Base-by-base conservation (phyloP, 2,888 invertebrate genomes). In the Epicampocera succincta region DNA sequence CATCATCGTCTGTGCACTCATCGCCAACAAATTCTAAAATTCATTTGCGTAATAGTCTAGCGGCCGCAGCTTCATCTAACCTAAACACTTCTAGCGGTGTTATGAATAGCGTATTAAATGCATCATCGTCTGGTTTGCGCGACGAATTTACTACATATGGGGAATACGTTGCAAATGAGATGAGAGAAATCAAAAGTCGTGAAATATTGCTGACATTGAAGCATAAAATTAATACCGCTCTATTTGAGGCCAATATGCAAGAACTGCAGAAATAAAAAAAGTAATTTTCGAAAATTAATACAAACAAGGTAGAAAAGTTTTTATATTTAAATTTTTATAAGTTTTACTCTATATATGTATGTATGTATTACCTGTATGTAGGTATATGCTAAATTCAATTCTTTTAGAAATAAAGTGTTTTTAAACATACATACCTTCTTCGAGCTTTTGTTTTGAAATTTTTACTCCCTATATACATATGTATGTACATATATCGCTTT, bases 171-270 rank as follows among this genome's bases (percentile, higher is more conserved):
- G 93, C 93, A 1, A 93, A 93, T 85, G 93, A 93, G 86, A 89
- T 93, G 84, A 90, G 93, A 6, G 92, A 92, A 44, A 89, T 93
- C 17, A 92, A 92, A 87, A 93, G 92, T 19, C 92, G 93, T 56
- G 93, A 93, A 85, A 92, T 93, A 77, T 87, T 93, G 12, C 87
- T 93, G 5, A 91, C 93, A 3, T 92, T 93, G 0, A 93, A 93
- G 85, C 93, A 93, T 86, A 93, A 93, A 86, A 93, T 93, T 77
- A 93, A 93, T 85, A 93, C 93, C 85, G 92, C 92, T 12, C 92
- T 93, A 85, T 93, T 93, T 88, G 93, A 93, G 85, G 93, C 93
- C 0, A 93, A 93, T 88, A 93, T 93, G 93, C 92, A 92, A 15
- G 92, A 92, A 87, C 90, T 93, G 48, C 91, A 89, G 85, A 88